A percentile compares a stretch with the other conserved stretches of the same genome.
These are phyloP conservation scores for Oscarella lobularis DNA, from an alignment of 37 sponge, comb jelly and placozoan species.

Conservation along the genomic window DNA sequence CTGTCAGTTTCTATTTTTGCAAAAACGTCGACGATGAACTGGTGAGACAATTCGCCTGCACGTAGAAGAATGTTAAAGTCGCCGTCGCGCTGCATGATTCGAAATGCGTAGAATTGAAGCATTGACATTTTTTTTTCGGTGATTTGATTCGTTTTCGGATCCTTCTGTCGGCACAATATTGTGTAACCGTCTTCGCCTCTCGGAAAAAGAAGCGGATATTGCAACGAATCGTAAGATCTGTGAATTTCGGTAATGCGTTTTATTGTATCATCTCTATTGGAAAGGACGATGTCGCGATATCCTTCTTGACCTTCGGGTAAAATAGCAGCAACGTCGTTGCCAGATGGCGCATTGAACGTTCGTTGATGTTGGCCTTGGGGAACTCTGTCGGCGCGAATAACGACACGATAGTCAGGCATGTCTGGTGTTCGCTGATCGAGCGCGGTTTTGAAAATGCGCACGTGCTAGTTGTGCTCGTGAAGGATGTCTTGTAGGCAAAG, in stretches of 20 bases:
- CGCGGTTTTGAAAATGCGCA: neutral
- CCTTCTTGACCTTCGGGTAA: conserved; percentile 2
- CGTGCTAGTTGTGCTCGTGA: neutral
- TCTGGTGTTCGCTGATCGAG: neutral
- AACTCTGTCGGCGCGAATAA: neutral
- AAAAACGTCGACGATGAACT: neutral
- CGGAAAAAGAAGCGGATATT: neutral
- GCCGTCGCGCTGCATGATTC: neutral
- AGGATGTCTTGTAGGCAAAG: neutral
- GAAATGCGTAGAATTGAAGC: neutral
- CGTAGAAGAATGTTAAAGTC: neutral
- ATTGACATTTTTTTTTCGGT: neutral
- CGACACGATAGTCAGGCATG: neutral
- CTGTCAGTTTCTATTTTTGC: conserved; percentile 8
- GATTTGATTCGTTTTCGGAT: no score
- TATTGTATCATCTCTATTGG: neutral
- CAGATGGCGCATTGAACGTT: conserved; percentile 1
- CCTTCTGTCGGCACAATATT: neutral
- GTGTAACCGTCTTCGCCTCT: neutral
- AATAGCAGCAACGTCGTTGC: neutral
- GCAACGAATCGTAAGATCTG: conserved; percentile 2
- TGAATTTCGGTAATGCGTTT: neutral
- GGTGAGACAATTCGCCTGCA: conserved; percentile 1
- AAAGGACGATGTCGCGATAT: conserved; percentile 1
- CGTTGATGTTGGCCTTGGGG: neutral